Percentiles rank a stretch among this genome's conserved stretches.
Conservation (phyloP, 2,888 invertebrate species). For the Taphrorychus bicolor region DNA sequence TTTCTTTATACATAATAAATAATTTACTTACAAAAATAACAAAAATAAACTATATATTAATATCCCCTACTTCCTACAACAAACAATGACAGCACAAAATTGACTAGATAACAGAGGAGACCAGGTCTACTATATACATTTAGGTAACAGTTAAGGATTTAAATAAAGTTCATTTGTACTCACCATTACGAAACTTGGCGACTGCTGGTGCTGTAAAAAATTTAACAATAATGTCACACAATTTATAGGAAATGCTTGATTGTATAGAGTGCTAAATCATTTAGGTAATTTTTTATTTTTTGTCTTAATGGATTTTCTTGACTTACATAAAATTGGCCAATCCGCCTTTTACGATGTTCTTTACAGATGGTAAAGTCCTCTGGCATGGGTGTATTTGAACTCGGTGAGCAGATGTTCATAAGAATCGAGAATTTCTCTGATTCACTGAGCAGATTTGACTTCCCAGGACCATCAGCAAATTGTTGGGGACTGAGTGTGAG, state of each 20-base stretch:
- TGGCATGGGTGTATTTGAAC: constrained; percentile 74
- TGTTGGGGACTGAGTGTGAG: constrained; percentile 80
- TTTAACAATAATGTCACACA: no score
- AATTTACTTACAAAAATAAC: background rate
- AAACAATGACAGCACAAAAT: background rate
- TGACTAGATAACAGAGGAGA: background rate
- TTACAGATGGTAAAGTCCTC: constrained; percentile 71
- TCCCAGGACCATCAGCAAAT: constrained; percentile 83
- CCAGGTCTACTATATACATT: no score
- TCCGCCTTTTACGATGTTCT: constrained; percentile 60
- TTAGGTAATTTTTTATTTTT: no score
- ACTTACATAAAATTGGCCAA: constrained; percentile 25
- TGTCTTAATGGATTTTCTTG: background rate
- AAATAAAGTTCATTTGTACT: no score
- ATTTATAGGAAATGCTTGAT: no score
- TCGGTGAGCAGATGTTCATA: constrained; percentile 81
- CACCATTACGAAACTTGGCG: no score
- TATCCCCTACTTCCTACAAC: background rate
- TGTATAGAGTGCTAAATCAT: no score
- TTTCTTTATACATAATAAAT: no score
- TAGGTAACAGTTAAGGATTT: no score
- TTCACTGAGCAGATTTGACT: constrained; percentile 75
- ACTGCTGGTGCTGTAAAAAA: no score
- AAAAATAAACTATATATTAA: background rate
- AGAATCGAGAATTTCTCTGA: constrained; percentile 81